Evolutionary conservation across 2,888 invertebrate species (phyloP), one percentile per base, ranked within the genome.

Genomic region (Strigamia maritima): DNA sequence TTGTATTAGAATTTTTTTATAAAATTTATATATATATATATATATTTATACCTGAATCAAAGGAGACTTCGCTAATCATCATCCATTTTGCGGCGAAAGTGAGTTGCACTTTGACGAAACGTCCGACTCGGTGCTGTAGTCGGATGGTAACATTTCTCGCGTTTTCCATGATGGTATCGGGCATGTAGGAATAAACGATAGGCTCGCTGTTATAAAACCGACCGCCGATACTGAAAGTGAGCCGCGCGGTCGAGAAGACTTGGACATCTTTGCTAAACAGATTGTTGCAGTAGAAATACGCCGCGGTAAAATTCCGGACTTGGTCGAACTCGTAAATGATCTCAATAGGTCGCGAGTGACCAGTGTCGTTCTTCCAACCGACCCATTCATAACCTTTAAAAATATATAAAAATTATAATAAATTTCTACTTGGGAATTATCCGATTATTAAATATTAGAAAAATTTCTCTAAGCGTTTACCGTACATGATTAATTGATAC

Each of bases 31-130:
- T n/a, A n/a, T n/a, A n/a, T n/a, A n/a, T n/a, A n/a, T n/a, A n/a
- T n/a, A n/a, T n/a, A n/a, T n/a, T n/a, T n/a, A n/a, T 87, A 94
- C 94, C 91, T 83, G 95, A 95, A 83, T 92, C 92, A 86, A 96
- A 96, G 79, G 92, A 91, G 81, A 96, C 89, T 87, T 97, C 96
- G 86, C 94, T 94, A 84, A 97, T 90, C 87, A 96, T 91, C 83
- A 96, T 91, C 95, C 96, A 96, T 79, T 91, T 89, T 19, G 93
- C 90, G 2, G 93, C 92, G 85, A 95, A 95, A 82, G 89, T 89
- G 78, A 95, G 89, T 83, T 92, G 90, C 82, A 93, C 87, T 84
- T 92, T 92, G 80, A 95, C 92, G 88, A 91, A 94, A 84, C 90
- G 90, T 31, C 93, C 96, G 77, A 95, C 90, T 76, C 93, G 89